Percentiles rank a stretch among this genome's conserved stretches.
phyloP scores from a whole-genome alignment of 23 tunicate species.

The Clavelina lepadiformis region DNA sequence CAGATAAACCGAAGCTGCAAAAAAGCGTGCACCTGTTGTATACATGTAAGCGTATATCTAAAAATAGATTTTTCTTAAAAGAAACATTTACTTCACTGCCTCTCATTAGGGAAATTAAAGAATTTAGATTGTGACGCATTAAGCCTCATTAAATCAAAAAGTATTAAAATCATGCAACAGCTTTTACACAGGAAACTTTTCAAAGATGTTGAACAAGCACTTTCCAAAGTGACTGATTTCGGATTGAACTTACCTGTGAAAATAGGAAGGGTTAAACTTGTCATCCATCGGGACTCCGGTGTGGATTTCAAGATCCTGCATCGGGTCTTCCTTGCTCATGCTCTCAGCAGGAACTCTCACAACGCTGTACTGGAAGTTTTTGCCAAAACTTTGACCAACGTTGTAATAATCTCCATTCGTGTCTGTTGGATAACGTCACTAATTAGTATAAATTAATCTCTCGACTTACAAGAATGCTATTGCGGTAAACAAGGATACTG shows the following conservation, averaged over 20 bases:
- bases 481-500: no score
- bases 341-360: slow-evolving; percentile 13
- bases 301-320: slow-evolving; percentile 9
- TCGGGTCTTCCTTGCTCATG: slow-evolving; percentile 9
- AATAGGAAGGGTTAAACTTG: slow-evolving; percentile 23
- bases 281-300: slow-evolving; percentile 1
- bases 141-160: no score
- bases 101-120: no score
- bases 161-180: no score
- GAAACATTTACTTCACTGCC: no score
- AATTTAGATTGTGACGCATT: no score
- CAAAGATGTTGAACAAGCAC: not conserved
- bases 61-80: not conserved
- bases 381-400: slow-evolving; percentile 12
- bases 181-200: no score
- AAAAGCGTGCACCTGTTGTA: not conserved
- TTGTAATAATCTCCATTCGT: slow-evolving; percentile 43
- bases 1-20: slow-evolving; percentile 16
- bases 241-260: slow-evolving; percentile 25
- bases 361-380: slow-evolving; percentile 5
- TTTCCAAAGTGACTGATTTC: not conserved
- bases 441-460: no score
- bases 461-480: no score
- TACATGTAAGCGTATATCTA: not conserved
- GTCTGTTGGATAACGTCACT: slow-evolving; percentile 4